Evolutionary conservation across 2,113 vertebrate species (phyloP).

Genomic region (Notiomystis cincta): DNA sequence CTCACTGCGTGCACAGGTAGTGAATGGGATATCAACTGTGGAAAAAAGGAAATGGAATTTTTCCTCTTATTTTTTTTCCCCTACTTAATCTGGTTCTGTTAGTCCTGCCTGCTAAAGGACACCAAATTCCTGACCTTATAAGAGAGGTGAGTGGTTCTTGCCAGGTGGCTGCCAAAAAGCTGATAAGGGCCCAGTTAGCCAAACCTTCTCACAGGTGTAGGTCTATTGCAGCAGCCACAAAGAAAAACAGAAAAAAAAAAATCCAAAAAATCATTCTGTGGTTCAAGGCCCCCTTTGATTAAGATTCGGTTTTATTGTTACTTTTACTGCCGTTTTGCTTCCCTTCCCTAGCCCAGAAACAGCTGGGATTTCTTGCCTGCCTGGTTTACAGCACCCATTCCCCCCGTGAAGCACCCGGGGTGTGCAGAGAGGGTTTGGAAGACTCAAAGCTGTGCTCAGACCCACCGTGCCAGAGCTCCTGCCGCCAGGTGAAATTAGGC

Average conservation of each 20-base stretch:
- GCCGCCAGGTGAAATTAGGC: not conserved
- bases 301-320: not conserved
- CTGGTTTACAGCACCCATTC: fast-evolving
- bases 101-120: not conserved
- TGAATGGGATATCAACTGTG: not conserved
- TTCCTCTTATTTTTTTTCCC: not conserved
- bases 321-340: not conserved
- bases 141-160: not conserved
- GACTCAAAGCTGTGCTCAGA: not conserved
- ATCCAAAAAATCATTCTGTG: fast-evolving
- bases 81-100: not conserved
- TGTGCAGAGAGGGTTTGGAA: not conserved
- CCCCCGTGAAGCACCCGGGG: fast-evolving
- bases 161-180: not conserved
- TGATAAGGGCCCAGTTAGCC: not conserved
- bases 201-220: not conserved
- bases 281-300: not conserved
- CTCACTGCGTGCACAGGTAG: not conserved
- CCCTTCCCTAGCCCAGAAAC: not conserved
- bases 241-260: not conserved
- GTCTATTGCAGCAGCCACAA: not conserved
- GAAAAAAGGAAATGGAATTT: not conserved
- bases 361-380: not conserved
- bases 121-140: not conserved
- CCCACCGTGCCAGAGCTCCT: not conserved